Percentiles rank a stretch among this genome's conserved stretches.
Conservation (phyloP, 1,140 invertebrate species). For the Aphaenogaster floridana region DNA sequence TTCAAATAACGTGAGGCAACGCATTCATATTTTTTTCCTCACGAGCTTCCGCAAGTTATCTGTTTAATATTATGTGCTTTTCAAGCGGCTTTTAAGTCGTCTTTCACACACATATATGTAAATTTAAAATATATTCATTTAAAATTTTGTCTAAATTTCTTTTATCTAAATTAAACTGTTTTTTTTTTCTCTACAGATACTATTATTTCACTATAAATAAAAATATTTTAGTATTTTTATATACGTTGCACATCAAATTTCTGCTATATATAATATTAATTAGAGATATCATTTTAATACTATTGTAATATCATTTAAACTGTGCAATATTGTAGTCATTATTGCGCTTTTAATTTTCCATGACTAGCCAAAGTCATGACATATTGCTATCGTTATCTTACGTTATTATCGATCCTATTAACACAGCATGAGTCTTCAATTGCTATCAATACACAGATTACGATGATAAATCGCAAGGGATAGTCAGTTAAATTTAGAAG, state of each 20-base stretch:
- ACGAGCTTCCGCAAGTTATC: background rate
- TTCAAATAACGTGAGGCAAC: background rate
- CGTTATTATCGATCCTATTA: conserved; percentile 49
- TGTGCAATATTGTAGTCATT: background rate
- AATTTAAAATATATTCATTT: background rate
- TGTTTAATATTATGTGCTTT: background rate
- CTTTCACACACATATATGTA: background rate
- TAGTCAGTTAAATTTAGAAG: conserved; percentile 20
- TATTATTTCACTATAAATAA: background rate
- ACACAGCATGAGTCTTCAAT: conserved; percentile 49
- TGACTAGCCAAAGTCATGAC: background rate
- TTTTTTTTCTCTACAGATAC: background rate
- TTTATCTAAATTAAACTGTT: background rate
- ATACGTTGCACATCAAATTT: background rate
- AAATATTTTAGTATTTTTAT: background rate
- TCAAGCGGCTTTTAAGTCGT: background rate
- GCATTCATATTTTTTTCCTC: background rate
- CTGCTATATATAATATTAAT: background rate
- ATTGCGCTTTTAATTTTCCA: background rate
- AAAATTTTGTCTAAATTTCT: background rate
- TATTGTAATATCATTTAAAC: background rate
- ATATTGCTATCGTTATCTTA: conserved; percentile 47
- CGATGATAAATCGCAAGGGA: background rate
- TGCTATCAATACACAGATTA: conserved; percentile 53
- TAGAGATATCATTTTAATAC: background rate